Evolutionary conservation across 2,888 invertebrate species (phyloP), one percentile per base, ranked within the genome.

Genomic region (Hyposoter dolosus): DNA sequence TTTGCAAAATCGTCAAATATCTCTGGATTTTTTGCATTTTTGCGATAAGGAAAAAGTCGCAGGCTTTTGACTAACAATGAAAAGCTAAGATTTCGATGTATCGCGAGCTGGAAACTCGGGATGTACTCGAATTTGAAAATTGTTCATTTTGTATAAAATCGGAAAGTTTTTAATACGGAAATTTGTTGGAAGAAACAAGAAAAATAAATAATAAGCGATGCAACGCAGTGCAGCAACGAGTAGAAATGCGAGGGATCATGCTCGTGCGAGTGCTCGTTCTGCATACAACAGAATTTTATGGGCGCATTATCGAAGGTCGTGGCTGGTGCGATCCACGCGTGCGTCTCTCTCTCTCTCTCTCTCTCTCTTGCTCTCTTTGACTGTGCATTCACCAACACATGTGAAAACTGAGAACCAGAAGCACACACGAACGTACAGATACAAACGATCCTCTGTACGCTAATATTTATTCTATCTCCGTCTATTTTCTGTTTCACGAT

Each of bases 291-390:
- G 82, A 84, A 84, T 84, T 82, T 87, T 87, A 87, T 84, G 82
- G 82, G 82, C 86, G 86, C 86, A 87, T 82, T 84, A 87, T 86
- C 86, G 86, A 84, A 87, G 84, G 86, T 87, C 84, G 84, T 72
- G 82, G 80, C 84, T 84, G 79, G 68, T 60, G 78, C 82, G 82
- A 82, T 85, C 43, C 68, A 87, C 82, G 79, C 80, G 87, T 71
- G 82, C 66, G 72, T 86, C 77, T 83, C 76, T 82, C 75, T 35
- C 76, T 43, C 47, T 68, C 63, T 80, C n/a, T 40, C 40, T 43
- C 28, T 17, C 32, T 35, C 56, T 76, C 69, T 69, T 17, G 28
- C 71, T 71, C 71, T 50, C 68, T 69, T 23, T 45, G 28, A 47
- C 43, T 69, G 66, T 50, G 12, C 47, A 72, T 40, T 40, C 47